Percentiles rank a stretch among this genome's conserved stretches.
These are phyloP conservation scores for Ptyas mucosa DNA, from an alignment of 2,113 vertebrate genomes.

Conservation along the genomic window DNA sequence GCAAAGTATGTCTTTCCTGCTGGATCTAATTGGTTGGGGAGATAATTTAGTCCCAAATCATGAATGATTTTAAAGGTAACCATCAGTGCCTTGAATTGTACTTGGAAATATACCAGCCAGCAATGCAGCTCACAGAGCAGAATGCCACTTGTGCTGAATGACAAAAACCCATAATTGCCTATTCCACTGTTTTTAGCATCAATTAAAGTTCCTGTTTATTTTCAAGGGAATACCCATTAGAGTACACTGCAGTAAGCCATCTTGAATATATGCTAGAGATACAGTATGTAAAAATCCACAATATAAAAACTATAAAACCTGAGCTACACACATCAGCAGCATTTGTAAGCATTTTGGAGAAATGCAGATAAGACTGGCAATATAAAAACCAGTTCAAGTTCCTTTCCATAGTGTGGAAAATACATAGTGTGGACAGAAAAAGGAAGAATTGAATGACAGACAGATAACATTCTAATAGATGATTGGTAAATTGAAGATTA, in stretches of 20 bases:
- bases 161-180: not conserved
- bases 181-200: not conserved
- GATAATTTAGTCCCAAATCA: not conserved
- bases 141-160: not conserved
- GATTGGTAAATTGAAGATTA: not conserved
- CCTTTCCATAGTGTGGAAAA: not conserved
- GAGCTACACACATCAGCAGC: not conserved
- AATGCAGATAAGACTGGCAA: not conserved
- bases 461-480: not conserved
- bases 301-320: not conserved
- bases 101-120: not conserved
- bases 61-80: not conserved
- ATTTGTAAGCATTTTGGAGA: not conserved
- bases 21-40: not conserved
- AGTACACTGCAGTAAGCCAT: not conserved
- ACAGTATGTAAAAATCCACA: not conserved
- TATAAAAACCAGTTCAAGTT: not conserved
- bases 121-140: not conserved
- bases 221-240: not conserved
- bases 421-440: not conserved
- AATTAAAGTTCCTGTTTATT: not conserved
- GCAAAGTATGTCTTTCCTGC: not conserved
- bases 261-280: not conserved
- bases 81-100: no score
- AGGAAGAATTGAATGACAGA: not conserved